These are phyloP conservation scores for Protonemura montana DNA, from an alignment of 2,888 invertebrate species.

Conservation along the genomic window DNA sequence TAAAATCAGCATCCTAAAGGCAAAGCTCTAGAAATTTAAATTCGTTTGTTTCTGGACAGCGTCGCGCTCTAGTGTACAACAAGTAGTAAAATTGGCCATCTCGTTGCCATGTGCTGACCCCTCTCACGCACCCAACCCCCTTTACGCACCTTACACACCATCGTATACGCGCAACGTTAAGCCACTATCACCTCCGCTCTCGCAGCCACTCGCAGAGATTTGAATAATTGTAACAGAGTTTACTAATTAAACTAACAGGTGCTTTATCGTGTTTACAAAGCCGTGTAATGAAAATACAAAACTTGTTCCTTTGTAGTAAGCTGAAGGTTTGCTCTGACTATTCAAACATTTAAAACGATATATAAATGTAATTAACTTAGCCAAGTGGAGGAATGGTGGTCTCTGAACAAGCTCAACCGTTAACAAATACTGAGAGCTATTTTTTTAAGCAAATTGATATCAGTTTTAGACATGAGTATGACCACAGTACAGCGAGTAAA, in stretches of 20 bases:
- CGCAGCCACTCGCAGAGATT: slow-evolving; percentile 20
- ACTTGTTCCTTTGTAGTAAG: not conserved
- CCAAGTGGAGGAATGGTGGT: not conserved
- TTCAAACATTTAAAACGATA: slow-evolving; percentile 28
- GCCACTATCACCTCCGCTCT: not conserved
- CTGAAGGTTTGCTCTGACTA: slow-evolving; percentile 7
- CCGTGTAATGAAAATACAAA: slow-evolving; percentile 26
- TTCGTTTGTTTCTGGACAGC: too few relatives aligned
- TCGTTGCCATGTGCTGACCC: not conserved
- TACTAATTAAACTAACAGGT: slow-evolving; percentile 46
- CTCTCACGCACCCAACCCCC: not conserved
- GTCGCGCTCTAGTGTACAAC: too few relatives aligned
- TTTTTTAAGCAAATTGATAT: too few relatives aligned
- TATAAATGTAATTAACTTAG: slow-evolving; percentile 33
- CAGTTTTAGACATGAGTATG: too few relatives aligned
- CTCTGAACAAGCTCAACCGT: too few relatives aligned
- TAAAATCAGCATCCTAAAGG: too few relatives aligned
- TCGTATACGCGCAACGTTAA: not conserved
- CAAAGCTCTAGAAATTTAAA: too few relatives aligned
- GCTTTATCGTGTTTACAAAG: slow-evolving; percentile 31
- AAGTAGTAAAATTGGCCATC: too few relatives aligned
- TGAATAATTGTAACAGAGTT: slow-evolving; percentile 44
- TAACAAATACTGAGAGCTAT: too few relatives aligned
- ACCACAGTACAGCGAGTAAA: too few relatives aligned
- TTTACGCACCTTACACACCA: not conserved